phyloP scores from a whole-genome alignment of 2,888 invertebrate species.

The Panopea generosa region DNA sequence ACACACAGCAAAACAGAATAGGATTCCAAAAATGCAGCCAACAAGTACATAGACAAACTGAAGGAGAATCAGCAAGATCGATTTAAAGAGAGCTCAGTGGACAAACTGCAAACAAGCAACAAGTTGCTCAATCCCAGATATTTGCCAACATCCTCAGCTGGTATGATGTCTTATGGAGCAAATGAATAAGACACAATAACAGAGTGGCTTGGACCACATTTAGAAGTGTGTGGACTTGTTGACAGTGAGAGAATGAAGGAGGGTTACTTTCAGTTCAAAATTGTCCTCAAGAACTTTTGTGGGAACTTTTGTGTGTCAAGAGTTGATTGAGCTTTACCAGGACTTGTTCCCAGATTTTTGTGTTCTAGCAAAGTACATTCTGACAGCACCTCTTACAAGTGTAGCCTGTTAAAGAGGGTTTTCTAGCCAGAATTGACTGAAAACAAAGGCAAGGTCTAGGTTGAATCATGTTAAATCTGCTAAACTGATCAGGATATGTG shows the following conservation, averaged over 20 bases:
- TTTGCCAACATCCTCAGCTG: conserved; percentile 17
- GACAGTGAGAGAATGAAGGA: conserved; percentile 10
- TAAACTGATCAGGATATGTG: conserved; percentile 34
- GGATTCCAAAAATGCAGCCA: conserved; percentile 27
- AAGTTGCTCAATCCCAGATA: conserved; percentile 29
- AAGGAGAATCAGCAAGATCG: conserved; percentile 17
- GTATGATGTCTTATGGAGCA: conserved; percentile 1
- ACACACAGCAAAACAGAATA: conserved; percentile 23
- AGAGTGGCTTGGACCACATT: conserved; percentile 22
- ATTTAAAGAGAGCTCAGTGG: conserved; percentile 45
- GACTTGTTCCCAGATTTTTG: conserved; percentile 18
- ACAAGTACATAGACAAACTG: conserved; percentile 24
- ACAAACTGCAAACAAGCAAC: conserved; percentile 15
- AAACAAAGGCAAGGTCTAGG: conserved; percentile 23
- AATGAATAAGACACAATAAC: conserved; percentile 5
- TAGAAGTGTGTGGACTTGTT: conserved; percentile 2
- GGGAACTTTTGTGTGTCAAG: conserved; percentile 17
- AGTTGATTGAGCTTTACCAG: conserved; percentile 9
- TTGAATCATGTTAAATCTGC: conserved; percentile 17
- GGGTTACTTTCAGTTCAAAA: conserved; percentile 26
- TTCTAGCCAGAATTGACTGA: conserved; percentile 35
- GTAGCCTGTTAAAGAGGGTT: conserved; percentile 46
- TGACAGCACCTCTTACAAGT: conserved; percentile 25
- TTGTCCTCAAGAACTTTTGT: conserved; percentile 17
- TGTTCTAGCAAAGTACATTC: conserved; percentile 16